These are phyloP conservation scores for Furnarius figulus DNA, from an alignment of 2,113 vertebrate species.

Conservation along the genomic window DNA sequence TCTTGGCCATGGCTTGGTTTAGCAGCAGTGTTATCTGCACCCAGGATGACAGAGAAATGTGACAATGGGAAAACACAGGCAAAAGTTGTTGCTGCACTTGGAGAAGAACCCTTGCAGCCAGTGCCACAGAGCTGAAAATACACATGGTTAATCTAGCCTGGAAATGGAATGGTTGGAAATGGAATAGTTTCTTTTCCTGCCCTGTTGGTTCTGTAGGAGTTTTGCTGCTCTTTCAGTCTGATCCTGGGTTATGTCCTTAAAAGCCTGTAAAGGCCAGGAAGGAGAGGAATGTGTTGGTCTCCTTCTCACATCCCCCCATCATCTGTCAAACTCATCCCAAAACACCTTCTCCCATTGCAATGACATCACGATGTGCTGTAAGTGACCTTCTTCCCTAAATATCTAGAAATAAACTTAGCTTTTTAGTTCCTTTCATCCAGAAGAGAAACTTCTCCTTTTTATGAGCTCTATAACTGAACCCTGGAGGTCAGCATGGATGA, in stretches of 20 bases:
- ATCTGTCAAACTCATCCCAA: neutral
- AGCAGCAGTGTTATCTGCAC: rapidly evolving
- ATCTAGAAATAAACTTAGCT: neutral
- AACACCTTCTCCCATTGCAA: neutral
- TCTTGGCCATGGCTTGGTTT: neutral
- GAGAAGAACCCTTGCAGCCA: neutral
- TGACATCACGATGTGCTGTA: neutral
- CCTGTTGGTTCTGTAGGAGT: neutral
- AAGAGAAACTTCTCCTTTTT: neutral
- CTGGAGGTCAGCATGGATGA: rapidly evolving
- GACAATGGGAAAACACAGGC: rapidly evolving
- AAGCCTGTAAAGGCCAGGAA: neutral
- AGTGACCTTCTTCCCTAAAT: neutral
- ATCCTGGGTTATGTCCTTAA: neutral
- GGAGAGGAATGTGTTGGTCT: neutral
- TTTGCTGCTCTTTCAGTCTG: neutral
- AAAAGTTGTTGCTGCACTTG: neutral
- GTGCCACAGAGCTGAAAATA: neutral
- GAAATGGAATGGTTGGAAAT: rapidly evolving
- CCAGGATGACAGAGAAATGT: neutral
- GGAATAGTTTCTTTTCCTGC: neutral
- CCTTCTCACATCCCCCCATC: neutral
- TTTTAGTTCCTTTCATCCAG: neutral
- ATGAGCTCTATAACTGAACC: neutral
- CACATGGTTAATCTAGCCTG: rapidly evolving